Evolutionary conservation across 2,113 vertebrate species (phyloP).

Genomic region (Arenaria interpres): DNA sequence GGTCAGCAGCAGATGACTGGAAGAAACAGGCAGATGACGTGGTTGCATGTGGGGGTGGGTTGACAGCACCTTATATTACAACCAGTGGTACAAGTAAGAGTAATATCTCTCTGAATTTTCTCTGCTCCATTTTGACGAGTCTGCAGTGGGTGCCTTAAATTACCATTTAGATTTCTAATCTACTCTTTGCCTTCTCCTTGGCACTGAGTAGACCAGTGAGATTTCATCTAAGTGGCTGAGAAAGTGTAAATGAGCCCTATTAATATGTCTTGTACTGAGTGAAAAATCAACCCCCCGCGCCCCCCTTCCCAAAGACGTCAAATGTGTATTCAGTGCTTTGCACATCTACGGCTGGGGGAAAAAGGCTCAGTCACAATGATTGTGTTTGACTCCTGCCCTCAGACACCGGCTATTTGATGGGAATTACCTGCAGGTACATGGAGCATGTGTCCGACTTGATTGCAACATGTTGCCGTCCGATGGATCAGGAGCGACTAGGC

Average conservation of each 20-base stretch:
- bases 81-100: background rate
- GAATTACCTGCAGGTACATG: background rate
- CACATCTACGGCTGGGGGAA: background rate
- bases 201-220: background rate
- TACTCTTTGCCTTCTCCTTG: background rate
- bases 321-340: background rate
- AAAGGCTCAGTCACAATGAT: background rate
- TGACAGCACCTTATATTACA: background rate
- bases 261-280: background rate
- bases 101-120: background rate
- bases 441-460: background rate
- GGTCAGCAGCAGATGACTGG: background rate
- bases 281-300: fast-evolving
- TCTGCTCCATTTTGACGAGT: background rate
- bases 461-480: background rate
- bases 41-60: background rate
- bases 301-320: background rate
- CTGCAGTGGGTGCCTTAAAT: background rate
- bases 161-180: background rate
- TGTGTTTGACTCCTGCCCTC: constrained; percentile 24
- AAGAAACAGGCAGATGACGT: background rate
- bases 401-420: background rate
- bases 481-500: background rate
- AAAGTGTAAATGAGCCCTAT: background rate
- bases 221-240: background rate